A percentile compares a stretch with the other conserved stretches of the same genome.
These are phyloP conservation scores for Vombatus ursinus DNA, from an alignment of 2,113 vertebrate genomes.

Conservation along the genomic window DNA sequence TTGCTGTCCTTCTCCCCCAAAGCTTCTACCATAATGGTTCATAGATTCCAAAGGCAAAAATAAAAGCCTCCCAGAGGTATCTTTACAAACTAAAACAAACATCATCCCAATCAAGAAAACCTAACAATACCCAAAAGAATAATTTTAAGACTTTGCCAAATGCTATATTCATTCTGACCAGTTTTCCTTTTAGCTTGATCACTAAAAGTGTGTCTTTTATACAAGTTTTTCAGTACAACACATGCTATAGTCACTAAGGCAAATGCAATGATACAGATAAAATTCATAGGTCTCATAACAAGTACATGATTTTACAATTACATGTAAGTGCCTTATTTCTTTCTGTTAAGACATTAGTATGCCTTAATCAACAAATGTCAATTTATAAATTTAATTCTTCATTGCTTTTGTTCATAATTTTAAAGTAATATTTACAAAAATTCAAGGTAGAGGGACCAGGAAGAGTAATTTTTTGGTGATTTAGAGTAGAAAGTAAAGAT, in stretches of 20 bases:
- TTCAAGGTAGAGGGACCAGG: background rate
- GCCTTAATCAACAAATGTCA: conserved; percentile 10
- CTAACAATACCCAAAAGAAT: background rate
- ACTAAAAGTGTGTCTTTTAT: background rate
- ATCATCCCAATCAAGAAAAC: background rate
- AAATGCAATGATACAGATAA: conserved; percentile 32
- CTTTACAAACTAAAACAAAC: background rate
- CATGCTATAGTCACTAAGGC: background rate
- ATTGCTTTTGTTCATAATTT: background rate
- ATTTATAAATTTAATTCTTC: background rate
- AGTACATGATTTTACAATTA: conserved; percentile 38
- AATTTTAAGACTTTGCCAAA: conserved; percentile 1
- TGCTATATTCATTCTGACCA: background rate
- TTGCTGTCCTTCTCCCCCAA: background rate
- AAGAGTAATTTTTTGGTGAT: background rate
- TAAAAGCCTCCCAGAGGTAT: background rate
- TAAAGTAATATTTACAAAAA: background rate
- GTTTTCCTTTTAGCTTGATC: background rate
- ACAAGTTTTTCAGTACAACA: conserved; percentile 15
- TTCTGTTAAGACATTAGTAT: conserved; percentile 39
- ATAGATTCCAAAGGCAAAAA: background rate
- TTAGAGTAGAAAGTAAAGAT: conserved; percentile 19
- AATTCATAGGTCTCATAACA: conserved; percentile 9
- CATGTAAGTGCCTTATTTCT: background rate
- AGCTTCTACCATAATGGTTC: background rate